Evolutionary conservation across 2,888 invertebrate genomes (phyloP), one percentile per base, ranked within the genome.

Genomic region (Taenaris catops): DNA sequence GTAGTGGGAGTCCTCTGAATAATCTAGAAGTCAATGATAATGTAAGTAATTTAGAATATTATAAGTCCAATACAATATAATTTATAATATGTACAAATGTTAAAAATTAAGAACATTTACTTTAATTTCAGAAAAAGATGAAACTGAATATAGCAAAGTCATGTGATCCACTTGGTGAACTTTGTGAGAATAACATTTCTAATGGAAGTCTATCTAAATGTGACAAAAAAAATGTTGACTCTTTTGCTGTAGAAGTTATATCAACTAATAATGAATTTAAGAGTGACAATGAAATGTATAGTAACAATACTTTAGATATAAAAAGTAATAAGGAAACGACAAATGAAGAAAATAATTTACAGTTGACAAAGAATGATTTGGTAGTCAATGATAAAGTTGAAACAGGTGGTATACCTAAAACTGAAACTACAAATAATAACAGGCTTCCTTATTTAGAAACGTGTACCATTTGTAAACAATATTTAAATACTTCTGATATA

Each of bases 401-500:
- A 9, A 5, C 21, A 21, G 19, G 27, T 16, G 20, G 4, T 10
- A 8, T 7, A 3, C 1, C 3, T 5, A 1, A 12, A 8, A 23
- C 27, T 23, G 12, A 20, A 8, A 16, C 24, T 12, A 9, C 8
- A 20, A 28, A 23, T 10, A 29, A 24, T 14, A 29, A 24, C 16
- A 34, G 37, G 3, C 39, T 48, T 26, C 53, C 58, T 11, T 55
- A 73, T 34, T 63, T 56, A 35, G 86, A 86, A 35, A 70, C 72
- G 55, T 87, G 87, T 66, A 54, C 64, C 10, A 79, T 68, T 31
- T 87, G 87, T 44, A 71, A 75, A 3, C 86, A 87, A 49, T 83
- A 75, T 55, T 53, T 87, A 10, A 81, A 83, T 45, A 81, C 87
- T 55, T 86, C 87, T 4, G 81, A 87, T 44, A 65, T 86, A 11